Conservation (phyloP, 1,140 invertebrate species). For the Drosophila pallidifrons region DNA sequence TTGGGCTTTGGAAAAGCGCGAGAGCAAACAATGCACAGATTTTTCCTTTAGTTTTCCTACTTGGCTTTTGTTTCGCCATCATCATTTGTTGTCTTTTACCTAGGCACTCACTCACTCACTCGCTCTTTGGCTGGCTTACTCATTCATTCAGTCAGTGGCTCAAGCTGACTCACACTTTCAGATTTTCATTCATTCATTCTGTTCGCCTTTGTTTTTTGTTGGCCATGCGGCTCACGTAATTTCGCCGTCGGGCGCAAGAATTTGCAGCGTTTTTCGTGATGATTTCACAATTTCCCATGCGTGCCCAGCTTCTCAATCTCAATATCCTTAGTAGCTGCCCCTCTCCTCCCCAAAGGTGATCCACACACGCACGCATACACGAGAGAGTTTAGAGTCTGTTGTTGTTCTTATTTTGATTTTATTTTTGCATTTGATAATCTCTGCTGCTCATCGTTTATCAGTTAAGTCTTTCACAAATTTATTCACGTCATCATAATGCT, state of each 20-base stretch:
- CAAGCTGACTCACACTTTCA: conserved; percentile 29
- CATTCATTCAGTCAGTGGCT: conserved; percentile 42
- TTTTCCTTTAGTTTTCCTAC: conserved; percentile 45
- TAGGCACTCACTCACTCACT: conserved; percentile 50
- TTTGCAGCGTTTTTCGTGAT: conserved; percentile 76
- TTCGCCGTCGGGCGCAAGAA: conserved; percentile 62
- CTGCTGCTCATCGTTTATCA: conserved; percentile 39
- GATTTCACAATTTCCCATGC: conserved; percentile 72
- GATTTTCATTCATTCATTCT: conserved; percentile 38
- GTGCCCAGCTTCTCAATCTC: conserved; percentile 48
- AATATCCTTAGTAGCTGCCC: background rate
- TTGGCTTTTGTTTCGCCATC: conserved; percentile 51
- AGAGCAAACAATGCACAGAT: conserved; percentile 58
- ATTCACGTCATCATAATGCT: conserved; percentile 37
- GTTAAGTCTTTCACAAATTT: conserved; percentile 21
- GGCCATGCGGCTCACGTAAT: conserved; percentile 70
- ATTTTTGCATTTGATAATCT: conserved; percentile 62
- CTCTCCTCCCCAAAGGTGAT: too few relatives aligned
- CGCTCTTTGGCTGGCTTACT: conserved; percentile 33
- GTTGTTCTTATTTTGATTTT: conserved; percentile 32
- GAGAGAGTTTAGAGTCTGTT: conserved; percentile 4
- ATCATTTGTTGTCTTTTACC: conserved; percentile 53
- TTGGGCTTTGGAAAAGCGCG: conserved; percentile 14
- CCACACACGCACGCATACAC: too few relatives aligned
- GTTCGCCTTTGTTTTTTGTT: conserved; percentile 57